Base-by-base conservation (phyloP, 2,797 vertebrate species). In the Anabas testudineus region DNA sequence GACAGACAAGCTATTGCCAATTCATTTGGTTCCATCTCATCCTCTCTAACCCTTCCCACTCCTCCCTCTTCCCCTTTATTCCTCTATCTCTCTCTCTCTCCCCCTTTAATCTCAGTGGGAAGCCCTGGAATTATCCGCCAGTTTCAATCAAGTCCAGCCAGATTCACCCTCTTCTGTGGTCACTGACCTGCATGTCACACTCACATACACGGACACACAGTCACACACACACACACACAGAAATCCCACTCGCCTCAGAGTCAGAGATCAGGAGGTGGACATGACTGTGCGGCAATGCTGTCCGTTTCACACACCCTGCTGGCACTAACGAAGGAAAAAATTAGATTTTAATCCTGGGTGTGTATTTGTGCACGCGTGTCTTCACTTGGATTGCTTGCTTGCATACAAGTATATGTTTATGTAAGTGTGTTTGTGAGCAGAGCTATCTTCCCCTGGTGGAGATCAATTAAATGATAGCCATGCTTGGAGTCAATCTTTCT, bases 141-240 rank as follows among this genome's bases (percentile, higher is more conserved):
- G 80, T 91, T 93, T 91, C 91, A 93, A 91, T 94, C 91, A 91
- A 93, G 85, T 89, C 78, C 88, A 81, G 67, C 80, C 89, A 82
- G 74, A 88, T 90, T 88, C 82, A 73, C 74, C 80, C 84, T 88
- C 82, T 63, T 87, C 80, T 85, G 55, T 79, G 68, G 77, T 80
- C 86, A 81, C 67, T 87, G 86, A 88, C 86, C 90, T 84, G 80
- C 73, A 81, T 68, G 73, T 86, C 68, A 52, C 79, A 58, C 68
- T 68, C 60, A 69, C 55, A 59, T 21, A 36, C 12, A 45, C 34
- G 37, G 51, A 22, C 52, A 19, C 51, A 21, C 26, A 37, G 46
- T 26, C 62, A 46, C 49, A 56, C 64, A 46, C 36, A 24, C 37
- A 71, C 54, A 68, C 60, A 48, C 57, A 46, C 61, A 61, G 39